Evolutionary conservation across 2,888 invertebrate species (phyloP).

Genomic region (Sphecodes monilicornis): DNA sequence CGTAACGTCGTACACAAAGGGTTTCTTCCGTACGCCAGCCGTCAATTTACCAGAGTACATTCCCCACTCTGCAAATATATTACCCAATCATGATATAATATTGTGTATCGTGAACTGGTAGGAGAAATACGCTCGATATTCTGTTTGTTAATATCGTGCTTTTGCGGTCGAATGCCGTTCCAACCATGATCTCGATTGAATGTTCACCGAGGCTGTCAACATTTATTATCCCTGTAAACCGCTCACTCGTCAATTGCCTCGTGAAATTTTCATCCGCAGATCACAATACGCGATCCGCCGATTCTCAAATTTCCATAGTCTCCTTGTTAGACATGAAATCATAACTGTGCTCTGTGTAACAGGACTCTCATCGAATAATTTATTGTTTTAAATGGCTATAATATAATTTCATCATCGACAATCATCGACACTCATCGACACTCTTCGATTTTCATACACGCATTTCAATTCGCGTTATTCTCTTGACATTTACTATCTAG

Average conservation of each 20-base stretch:
- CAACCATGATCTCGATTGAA: background rate
- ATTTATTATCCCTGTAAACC: background rate
- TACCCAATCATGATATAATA: background rate
- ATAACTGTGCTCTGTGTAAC: background rate
- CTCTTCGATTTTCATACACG: too few species aligned
- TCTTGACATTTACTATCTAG: too few species aligned
- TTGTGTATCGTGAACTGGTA: background rate
- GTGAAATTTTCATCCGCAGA: background rate
- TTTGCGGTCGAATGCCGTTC: background rate
- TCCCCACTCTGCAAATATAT: background rate
- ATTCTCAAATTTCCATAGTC: background rate
- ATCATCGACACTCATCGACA: too few species aligned
- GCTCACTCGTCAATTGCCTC: background rate
- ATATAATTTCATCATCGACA: too few species aligned
- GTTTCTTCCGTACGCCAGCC: background rate
- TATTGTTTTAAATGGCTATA: background rate
- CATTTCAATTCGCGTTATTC: too few species aligned
- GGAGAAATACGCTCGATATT: background rate
- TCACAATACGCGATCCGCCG: background rate
- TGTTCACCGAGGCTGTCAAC: background rate
- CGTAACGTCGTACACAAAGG: background rate
- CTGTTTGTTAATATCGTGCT: background rate
- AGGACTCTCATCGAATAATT: background rate
- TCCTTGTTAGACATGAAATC: background rate
- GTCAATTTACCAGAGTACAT: background rate